phyloP scores from a whole-genome alignment of 37 sponge, comb jelly and placozoan species.

The Cladorhizidae sp. region DNA sequence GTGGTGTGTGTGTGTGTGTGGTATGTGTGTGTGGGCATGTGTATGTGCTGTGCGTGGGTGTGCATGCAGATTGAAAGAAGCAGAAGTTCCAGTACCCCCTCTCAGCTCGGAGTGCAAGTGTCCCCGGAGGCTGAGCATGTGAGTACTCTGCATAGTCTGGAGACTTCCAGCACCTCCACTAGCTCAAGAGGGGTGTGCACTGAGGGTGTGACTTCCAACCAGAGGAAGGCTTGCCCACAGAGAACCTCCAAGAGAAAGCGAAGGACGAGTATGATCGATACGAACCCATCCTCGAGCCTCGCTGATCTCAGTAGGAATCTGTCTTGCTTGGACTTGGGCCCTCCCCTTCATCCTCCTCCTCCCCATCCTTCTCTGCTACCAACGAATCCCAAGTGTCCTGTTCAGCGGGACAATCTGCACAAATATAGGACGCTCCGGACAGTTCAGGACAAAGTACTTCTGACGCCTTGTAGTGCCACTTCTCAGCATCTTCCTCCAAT shows the following conservation, averaged over 20 bases:
- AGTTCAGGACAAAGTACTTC: too few relatives aligned
- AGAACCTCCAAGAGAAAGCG: constrained; percentile 17
- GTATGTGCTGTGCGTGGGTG: neutral
- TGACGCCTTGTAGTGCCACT: neutral
- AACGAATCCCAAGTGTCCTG: neutral
- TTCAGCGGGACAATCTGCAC: too few relatives aligned
- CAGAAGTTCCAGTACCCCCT: too few relatives aligned
- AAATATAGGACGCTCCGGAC: neutral
- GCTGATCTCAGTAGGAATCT: constrained; percentile 5
- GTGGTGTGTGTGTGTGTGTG: neutral
- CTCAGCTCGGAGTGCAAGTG: too few relatives aligned
- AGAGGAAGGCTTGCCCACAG: neutral
- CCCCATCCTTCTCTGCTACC: neutral
- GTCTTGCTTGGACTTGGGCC: neutral
- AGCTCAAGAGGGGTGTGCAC: neutral
- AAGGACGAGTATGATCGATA: neutral
- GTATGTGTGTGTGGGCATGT: neutral
- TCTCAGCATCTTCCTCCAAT: neutral
- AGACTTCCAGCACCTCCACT: neutral
- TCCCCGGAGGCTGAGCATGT: too few relatives aligned
- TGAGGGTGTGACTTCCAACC: neutral
- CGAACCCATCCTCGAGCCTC: neutral
- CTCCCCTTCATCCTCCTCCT: neutral
- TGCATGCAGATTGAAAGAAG: too few relatives aligned
- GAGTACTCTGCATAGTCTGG: neutral